Conservation (phyloP, 1,140 invertebrate species). For the Thaumetopoea pityocampa region DNA sequence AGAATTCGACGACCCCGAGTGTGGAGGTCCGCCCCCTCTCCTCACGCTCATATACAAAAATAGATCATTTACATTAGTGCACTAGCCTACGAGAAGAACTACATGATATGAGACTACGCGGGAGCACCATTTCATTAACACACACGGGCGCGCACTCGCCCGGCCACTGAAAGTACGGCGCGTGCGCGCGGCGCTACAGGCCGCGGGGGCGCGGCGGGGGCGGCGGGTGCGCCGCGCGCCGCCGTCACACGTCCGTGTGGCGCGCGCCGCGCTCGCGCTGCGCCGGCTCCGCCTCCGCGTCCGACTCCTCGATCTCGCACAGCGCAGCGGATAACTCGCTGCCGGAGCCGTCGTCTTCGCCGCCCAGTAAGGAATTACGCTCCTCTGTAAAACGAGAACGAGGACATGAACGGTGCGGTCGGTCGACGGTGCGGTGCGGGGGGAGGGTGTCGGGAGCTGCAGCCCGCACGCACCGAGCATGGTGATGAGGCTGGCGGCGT, state of each 20-base stretch:
- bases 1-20: too few relatives aligned
- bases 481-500: constrained; percentile 63
- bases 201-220: constrained; percentile 5
- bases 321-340: constrained; percentile 92
- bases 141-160: neutral
- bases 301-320: constrained; percentile 96
- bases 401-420: neutral
- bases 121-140: constrained; percentile 12
- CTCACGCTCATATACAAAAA: constrained; percentile 16
- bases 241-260: constrained; percentile 67
- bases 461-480: constrained; percentile 46
- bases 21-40: neutral
- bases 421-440: constrained; percentile 9
- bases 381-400: constrained; percentile 76
- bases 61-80: constrained; percentile 9
- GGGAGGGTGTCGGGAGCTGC: too few relatives aligned
- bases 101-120: constrained; percentile 21
- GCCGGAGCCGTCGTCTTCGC: constrained; percentile 77
- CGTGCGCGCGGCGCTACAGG: constrained; percentile 14
- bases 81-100: constrained; percentile 11
- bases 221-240: constrained; percentile 39
- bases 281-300: constrained; percentile 76
- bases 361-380: constrained; percentile 83
- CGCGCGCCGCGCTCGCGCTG: constrained; percentile 30
- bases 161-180: constrained; percentile 1